These are phyloP conservation scores for Bombylius discolor DNA, from an alignment of 2,888 invertebrate genomes.

Conservation along the genomic window DNA sequence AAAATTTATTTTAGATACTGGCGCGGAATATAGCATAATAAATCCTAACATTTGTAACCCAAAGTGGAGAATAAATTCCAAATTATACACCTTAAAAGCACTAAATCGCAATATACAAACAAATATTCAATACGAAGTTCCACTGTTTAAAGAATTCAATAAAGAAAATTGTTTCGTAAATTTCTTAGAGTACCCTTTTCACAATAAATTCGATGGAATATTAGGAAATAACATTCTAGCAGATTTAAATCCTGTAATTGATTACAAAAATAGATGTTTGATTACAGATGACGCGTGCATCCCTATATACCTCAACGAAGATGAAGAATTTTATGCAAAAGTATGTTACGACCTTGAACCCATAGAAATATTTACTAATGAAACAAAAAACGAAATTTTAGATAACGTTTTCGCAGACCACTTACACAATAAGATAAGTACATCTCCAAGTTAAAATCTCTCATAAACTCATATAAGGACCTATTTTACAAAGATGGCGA, in stretches of 20 bases:
- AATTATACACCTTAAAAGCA: too few species aligned
- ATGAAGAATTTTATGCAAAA: neutral
- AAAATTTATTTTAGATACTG: too few species aligned
- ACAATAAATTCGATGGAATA: neutral
- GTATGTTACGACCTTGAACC: too few species aligned
- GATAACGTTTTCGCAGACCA: neutral
- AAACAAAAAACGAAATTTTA: neutral
- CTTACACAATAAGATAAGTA: neutral
- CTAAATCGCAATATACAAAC: too few species aligned
- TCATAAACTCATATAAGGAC: neutral
- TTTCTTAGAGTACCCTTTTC: neutral
- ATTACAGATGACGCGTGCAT: neutral
- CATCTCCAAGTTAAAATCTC: neutral
- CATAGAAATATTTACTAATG: neutral
- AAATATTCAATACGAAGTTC: neutral
- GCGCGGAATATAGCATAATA: too few species aligned
- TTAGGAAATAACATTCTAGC: neutral
- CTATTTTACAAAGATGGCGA: conserved; percentile 4
- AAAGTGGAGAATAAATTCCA: too few species aligned
- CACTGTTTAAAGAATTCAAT: neutral
- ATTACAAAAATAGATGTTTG: conserved; percentile 8
- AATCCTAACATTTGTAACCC: too few species aligned
- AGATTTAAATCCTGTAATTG: neutral
- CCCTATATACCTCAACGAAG: neutral
- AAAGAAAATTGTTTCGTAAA: neutral